Evolutionary conservation across 2,888 invertebrate species (phyloP).

Genomic region (Tipula helvola): DNA sequence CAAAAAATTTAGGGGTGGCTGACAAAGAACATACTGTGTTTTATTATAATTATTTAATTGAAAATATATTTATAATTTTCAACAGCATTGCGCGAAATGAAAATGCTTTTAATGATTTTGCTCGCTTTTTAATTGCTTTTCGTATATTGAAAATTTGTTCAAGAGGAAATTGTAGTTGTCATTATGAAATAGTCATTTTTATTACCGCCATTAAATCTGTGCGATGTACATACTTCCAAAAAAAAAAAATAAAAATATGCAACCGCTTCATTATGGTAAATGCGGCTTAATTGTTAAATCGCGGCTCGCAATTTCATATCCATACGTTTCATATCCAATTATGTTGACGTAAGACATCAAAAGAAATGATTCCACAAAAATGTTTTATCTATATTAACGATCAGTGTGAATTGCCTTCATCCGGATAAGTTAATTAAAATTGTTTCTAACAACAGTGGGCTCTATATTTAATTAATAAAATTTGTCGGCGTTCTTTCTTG

Average conservation of each 20-base stretch:
- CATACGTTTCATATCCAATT: neutral
- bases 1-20: neutral
- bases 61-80: neutral
- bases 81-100: neutral
- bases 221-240: neutral
- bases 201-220: neutral
- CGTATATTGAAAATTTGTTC: neutral
- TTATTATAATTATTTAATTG: neutral
- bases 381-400: neutral
- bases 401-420: neutral
- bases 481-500: neutral
- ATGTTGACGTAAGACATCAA: neutral
- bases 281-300: neutral
- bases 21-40: neutral
- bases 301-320: neutral
- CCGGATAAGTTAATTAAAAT: neutral
- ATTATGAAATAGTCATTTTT: neutral
- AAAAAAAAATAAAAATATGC: neutral
- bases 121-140: neutral
- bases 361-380: neutral
- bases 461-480: neutral
- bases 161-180: neutral
- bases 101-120: neutral
- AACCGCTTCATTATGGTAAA: neutral
- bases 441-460: neutral